phyloP scores from a whole-genome alignment of 2,888 invertebrate genomes.

The Agapetus fuscipes region DNA sequence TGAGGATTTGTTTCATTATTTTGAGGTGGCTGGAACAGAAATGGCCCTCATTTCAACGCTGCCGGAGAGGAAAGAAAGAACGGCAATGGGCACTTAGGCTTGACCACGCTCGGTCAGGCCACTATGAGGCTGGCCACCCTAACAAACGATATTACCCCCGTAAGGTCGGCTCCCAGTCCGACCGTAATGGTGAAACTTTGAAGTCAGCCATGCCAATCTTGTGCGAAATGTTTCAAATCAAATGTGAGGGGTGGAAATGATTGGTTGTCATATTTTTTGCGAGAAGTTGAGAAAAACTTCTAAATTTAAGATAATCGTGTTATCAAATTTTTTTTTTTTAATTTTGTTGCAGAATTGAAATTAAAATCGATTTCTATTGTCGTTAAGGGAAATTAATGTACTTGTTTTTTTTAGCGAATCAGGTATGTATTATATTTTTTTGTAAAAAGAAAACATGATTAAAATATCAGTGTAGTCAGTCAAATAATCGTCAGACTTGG shows the following conservation, averaged over 20 bases:
- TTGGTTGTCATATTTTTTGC: too few species aligned
- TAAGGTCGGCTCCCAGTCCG: constrained; percentile 10
- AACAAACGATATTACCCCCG: constrained; percentile 19
- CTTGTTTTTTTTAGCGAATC: too few species aligned
- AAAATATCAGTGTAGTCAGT: too few species aligned
- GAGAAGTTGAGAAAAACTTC: too few species aligned
- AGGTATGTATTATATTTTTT: too few species aligned
- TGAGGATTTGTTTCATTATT: neutral
- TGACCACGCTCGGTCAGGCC: constrained; percentile 15
- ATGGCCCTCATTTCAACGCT: constrained; percentile 6
- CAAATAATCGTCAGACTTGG: too few species aligned
- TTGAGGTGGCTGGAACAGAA: neutral
- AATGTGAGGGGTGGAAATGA: constrained; percentile 6
- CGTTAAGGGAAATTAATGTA: too few species aligned
- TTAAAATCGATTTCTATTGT: too few species aligned
- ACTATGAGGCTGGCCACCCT: constrained; percentile 8
- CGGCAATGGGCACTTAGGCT: constrained; percentile 19
- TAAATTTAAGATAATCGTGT: too few species aligned
- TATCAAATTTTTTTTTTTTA: too few species aligned
- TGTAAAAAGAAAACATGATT: too few species aligned
- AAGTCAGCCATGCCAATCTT: constrained; percentile 1
- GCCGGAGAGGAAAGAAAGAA: constrained; percentile 14
- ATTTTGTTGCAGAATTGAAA: too few species aligned
- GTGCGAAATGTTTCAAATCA: constrained; percentile 4
- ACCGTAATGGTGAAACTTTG: constrained; percentile 18